These are phyloP conservation scores for Gallinago jamesoni DNA, from an alignment of 2,113 vertebrate genomes.

Conservation along the genomic window DNA sequence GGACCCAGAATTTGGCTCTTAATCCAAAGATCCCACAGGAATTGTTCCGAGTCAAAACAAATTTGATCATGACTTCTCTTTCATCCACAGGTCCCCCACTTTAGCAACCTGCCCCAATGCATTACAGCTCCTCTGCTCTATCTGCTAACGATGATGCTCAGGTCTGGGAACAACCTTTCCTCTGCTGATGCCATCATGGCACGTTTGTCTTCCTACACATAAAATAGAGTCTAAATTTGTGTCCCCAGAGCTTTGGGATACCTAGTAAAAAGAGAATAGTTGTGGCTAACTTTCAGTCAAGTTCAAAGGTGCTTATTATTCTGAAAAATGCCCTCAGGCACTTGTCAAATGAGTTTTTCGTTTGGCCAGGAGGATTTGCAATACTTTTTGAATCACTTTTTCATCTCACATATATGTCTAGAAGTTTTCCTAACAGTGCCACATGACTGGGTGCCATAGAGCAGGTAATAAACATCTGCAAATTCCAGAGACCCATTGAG, in stretches of 20 bases:
- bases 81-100: not conserved
- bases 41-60: not conserved
- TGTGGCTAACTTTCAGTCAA: constrained; percentile 15
- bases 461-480: not conserved
- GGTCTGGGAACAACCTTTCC: not conserved
- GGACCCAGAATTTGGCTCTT: not conserved
- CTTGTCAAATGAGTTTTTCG: not conserved
- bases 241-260: constrained; percentile 20
- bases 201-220: not conserved
- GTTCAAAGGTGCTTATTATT: constrained; percentile 32
- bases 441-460: not conserved
- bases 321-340: not conserved
- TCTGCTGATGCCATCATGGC: not conserved
- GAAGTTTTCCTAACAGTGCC: not conserved
- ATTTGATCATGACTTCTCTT: not conserved
- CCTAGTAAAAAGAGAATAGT: constrained; percentile 11
- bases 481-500: not conserved
- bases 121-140: not conserved
- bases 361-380: not conserved
- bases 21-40: not conserved
- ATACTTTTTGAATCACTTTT: not conserved
- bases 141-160: not conserved
- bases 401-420: not conserved
- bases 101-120: not conserved
- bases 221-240: not conserved